Evolutionary conservation across 2,888 invertebrate genomes (phyloP).

Genomic region (Eupithecia inturbata): DNA sequence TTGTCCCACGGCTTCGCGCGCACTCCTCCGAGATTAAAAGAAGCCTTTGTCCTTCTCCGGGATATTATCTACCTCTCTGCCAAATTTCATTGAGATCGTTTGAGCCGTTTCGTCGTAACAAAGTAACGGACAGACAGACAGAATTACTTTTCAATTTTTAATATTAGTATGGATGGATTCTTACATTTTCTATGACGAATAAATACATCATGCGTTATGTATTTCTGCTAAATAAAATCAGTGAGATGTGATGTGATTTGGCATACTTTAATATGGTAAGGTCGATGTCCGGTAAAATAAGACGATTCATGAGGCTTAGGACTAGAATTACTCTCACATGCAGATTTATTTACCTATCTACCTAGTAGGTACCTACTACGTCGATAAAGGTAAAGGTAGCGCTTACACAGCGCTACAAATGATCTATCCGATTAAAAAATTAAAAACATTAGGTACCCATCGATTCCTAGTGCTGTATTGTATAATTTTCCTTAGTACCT

Average conservation of each 20-base stretch:
- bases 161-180: not conserved
- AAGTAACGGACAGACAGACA: not conserved
- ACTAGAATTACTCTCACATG: not conserved
- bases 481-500: too few species aligned
- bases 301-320: not conserved
- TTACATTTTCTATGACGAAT: slow-evolving; percentile 11
- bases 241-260: not conserved
- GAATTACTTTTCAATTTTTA: not conserved
- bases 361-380: too few species aligned
- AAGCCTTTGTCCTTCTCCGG: not conserved
- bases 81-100: not conserved
- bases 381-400: too few species aligned
- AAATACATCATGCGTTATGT: not conserved
- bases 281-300: not conserved
- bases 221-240: not conserved
- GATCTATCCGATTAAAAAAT: too few species aligned
- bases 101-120: not conserved
- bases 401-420: too few species aligned
- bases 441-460: too few species aligned
- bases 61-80: not conserved
- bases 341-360: not conserved
- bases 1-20: not conserved
- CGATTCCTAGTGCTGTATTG: too few species aligned
- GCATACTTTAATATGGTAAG: not conserved
- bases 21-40: not conserved